Evolutionary conservation across 2,113 vertebrate species (phyloP).

Genomic region (Stegastes partitus): DNA sequence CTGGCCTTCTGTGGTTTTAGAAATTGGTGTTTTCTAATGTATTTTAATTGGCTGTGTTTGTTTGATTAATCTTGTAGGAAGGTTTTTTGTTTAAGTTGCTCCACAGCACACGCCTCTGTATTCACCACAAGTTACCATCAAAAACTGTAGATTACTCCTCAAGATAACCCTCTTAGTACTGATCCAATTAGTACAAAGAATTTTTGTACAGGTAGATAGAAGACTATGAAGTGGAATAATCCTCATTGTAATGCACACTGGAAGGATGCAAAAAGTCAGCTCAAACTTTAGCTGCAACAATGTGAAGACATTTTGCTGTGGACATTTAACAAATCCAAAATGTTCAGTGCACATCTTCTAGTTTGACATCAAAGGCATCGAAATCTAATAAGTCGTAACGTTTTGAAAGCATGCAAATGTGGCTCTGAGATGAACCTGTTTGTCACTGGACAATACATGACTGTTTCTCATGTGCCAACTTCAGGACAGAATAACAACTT

Average conservation of each 20-base stretch:
- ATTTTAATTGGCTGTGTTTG: too few relatives aligned
- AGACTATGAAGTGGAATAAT: too few relatives aligned
- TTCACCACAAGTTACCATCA: neutral
- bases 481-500: neutral
- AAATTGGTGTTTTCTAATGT: neutral
- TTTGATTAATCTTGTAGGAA: too few relatives aligned
- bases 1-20: neutral
- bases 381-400: neutral
- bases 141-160: neutral
- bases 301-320: too few relatives aligned
- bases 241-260: too few relatives aligned
- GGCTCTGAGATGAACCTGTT: neutral
- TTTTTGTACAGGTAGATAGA: too few relatives aligned
- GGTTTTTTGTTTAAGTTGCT: too few relatives aligned
- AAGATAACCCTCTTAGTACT: neutral
- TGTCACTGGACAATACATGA: neutral
- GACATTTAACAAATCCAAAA: too few relatives aligned
- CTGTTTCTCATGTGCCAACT: neutral
- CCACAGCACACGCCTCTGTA: neutral
- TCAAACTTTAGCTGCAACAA: too few relatives aligned
- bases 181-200: neutral
- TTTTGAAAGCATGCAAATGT: neutral
- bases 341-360: too few relatives aligned
- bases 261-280: too few relatives aligned
- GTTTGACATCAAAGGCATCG: neutral